Conservation (phyloP, 2,113 vertebrate species). For the Manacus vitellinus region DNA sequence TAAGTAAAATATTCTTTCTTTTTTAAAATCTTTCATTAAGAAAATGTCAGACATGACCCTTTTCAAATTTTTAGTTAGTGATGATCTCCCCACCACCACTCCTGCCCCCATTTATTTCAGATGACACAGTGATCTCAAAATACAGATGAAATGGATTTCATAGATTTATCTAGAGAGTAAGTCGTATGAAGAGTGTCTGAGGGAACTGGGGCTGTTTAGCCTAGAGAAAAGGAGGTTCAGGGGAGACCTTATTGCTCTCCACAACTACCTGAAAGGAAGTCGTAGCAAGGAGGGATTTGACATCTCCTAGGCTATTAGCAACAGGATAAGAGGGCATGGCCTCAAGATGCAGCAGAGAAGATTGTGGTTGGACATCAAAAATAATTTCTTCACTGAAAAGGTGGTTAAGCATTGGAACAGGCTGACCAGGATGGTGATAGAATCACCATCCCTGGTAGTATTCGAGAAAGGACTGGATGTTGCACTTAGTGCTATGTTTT, state of each 20-base stretch:
- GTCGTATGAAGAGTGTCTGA: neutral
- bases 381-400: neutral
- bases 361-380: neutral
- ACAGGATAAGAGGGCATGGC: neutral
- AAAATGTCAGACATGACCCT: neutral
- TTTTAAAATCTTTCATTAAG: neutral
- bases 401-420: neutral
- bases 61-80: neutral
- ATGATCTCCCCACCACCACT: neutral
- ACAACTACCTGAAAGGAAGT: neutral
- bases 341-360: neutral
- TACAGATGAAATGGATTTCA: accelerated
- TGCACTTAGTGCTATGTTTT: neutral
- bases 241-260: neutral
- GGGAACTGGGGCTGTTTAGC: neutral
- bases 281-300: neutral
- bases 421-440: neutral
- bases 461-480: neutral
- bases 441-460: neutral
- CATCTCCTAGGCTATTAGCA: neutral
- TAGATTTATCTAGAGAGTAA: neutral
- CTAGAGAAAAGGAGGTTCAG: neutral
- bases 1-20: neutral
- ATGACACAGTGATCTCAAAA: neutral
- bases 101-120: neutral